phyloP scores from a whole-genome alignment of 2,113 vertebrate genomes.

The Zootoca vivipara region DNA sequence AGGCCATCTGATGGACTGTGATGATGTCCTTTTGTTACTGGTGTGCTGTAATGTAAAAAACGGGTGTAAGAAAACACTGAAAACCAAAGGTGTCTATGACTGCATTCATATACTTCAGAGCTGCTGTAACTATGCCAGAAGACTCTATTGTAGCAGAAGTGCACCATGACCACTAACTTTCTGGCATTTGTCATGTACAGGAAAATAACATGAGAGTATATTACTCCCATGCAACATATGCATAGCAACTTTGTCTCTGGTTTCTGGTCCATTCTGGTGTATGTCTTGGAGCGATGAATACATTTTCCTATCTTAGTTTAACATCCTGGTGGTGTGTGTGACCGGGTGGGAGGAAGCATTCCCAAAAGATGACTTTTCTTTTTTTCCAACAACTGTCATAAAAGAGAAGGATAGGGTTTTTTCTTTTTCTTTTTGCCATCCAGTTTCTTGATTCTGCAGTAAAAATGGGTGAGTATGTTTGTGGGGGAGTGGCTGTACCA shows the following conservation, averaged over 20 bases:
- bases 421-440: constrained; percentile 51
- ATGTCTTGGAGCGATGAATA: not conserved
- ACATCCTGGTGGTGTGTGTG: not conserved
- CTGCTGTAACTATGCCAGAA: not conserved
- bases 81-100: not conserved
- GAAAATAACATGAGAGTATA: not conserved
- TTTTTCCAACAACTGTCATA: constrained; percentile 23
- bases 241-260: not conserved
- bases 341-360: not conserved
- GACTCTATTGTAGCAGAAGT: not conserved
- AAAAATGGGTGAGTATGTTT: constrained; percentile 68
- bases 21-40: no score
- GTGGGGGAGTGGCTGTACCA: constrained; percentile 67
- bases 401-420: constrained; percentile 9
- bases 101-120: not conserved
- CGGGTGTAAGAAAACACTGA: not conserved
- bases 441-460: constrained; percentile 70
- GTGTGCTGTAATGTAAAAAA: not conserved
- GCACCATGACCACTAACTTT: not conserved
- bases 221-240: not conserved
- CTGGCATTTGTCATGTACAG: not conserved
- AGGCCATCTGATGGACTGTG: no score
- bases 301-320: not conserved
- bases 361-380: constrained; percentile 26
- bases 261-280: not conserved